Conservation (phyloP, 2,888 invertebrate species). For the Coleophora deauratella region DNA sequence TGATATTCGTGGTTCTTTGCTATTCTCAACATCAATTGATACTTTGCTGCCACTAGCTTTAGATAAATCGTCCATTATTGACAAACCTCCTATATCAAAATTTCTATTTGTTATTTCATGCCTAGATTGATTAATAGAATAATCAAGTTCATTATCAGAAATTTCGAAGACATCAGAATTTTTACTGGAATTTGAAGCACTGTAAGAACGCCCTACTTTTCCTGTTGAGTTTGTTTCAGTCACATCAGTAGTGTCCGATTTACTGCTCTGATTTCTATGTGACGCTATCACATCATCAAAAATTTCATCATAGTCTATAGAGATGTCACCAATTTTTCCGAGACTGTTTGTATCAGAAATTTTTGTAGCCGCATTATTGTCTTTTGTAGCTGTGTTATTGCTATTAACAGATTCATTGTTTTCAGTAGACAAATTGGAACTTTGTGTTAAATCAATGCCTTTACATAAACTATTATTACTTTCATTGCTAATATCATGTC, state of each 20-base stretch:
- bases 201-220: constrained; percentile 5
- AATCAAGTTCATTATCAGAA: constrained; percentile 77
- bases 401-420: constrained; percentile 1
- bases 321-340: constrained; percentile 40
- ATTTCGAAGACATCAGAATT: constrained; percentile 44
- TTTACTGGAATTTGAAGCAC: constrained; percentile 29
- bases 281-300: constrained; percentile 17
- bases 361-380: background rate
- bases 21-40: background rate
- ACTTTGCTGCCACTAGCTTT: constrained; percentile 14
- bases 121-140: constrained; percentile 65
- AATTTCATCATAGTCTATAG: constrained; percentile 57
- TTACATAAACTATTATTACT: background rate
- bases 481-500: background rate
- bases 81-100: constrained; percentile 35
- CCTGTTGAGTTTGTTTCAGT: constrained; percentile 3
- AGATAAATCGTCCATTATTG: constrained; percentile 28
- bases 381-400: too few species aligned
- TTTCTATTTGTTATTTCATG: constrained; percentile 22
- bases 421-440: constrained; percentile 25
- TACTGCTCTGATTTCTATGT: constrained; percentile 1
- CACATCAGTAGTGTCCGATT: constrained; percentile 3
- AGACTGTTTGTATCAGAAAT: constrained; percentile 21
- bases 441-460: constrained; percentile 47
- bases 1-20: constrained; percentile 12